Percentiles rank a stretch among this genome's conserved stretches.
phyloP scores from a whole-genome alignment of 2,113 vertebrate species.

The Bothrops jararaca region DNA sequence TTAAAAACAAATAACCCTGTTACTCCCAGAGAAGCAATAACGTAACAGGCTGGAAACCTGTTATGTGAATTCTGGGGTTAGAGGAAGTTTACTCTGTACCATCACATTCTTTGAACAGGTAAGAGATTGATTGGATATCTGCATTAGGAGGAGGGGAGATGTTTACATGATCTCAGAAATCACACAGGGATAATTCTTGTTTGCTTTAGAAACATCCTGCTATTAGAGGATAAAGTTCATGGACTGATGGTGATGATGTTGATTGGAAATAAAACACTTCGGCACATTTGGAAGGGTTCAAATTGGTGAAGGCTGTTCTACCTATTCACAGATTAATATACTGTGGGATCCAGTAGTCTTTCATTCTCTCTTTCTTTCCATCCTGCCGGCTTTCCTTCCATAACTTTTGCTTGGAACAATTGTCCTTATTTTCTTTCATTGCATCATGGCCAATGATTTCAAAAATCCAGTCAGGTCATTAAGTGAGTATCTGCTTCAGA shows the following conservation, averaged over 20 bases:
- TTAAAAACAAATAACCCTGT: neutral
- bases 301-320: neutral
- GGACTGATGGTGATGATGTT: neutral
- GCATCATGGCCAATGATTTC: neutral
- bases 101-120: neutral
- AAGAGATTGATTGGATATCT: neutral
- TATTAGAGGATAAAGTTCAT: neutral
- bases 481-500: neutral
- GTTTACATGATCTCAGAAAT: neutral
- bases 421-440: neutral
- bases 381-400: neutral
- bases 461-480: neutral
- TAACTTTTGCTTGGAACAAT: neutral
- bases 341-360: neutral
- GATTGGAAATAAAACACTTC: neutral
- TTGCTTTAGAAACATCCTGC: conserved; percentile 4
- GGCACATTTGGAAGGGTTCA: neutral
- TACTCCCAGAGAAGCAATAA: neutral
- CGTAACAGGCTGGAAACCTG: neutral
- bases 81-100: neutral
- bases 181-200: neutral
- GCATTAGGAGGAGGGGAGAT: neutral
- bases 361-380: neutral
- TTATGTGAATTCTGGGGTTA: neutral
- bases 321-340: neutral